Evolutionary conservation across 1,140 invertebrate species (phyloP).

Genomic region (Lineus longissimus): DNA sequence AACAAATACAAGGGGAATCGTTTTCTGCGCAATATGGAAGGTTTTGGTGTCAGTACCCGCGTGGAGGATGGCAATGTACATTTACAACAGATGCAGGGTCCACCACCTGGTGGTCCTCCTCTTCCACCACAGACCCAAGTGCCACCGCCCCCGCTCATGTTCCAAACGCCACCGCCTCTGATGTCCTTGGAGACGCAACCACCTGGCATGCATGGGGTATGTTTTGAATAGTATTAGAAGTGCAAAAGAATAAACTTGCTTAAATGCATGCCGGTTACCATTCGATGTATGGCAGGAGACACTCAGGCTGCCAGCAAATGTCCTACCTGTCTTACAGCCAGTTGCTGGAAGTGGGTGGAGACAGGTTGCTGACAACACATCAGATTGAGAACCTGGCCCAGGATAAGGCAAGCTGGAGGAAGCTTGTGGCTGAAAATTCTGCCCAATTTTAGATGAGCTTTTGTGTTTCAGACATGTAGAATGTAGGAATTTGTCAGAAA

Average conservation of each 20-base stretch:
- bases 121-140: neutral
- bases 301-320: no score
- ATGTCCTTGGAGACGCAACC: conserved; percentile 37
- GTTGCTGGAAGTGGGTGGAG: neutral
- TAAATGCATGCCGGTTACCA: no score
- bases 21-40: neutral
- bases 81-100: neutral
- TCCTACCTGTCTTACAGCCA: neutral
- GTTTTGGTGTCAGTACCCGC: no score
- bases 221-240: no score
- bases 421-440: no score
- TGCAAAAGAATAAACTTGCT: no score
- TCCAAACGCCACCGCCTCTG: conserved; percentile 53
- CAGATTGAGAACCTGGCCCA: neutral
- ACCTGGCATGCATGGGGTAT: conserved; percentile 9
- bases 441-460: neutral
- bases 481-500: no score
- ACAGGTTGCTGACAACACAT: neutral
- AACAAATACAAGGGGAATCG: conserved; percentile 12
- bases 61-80: no score
- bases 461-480: no score
- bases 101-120: conserved; percentile 15
- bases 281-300: no score
- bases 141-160: conserved; percentile 5
- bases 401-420: no score